Percentiles rank a stretch among this genome's conserved stretches.
phyloP scores from a whole-genome alignment of 1,140 invertebrate genomes.

The Lamellibrachia luymesi region DNA sequence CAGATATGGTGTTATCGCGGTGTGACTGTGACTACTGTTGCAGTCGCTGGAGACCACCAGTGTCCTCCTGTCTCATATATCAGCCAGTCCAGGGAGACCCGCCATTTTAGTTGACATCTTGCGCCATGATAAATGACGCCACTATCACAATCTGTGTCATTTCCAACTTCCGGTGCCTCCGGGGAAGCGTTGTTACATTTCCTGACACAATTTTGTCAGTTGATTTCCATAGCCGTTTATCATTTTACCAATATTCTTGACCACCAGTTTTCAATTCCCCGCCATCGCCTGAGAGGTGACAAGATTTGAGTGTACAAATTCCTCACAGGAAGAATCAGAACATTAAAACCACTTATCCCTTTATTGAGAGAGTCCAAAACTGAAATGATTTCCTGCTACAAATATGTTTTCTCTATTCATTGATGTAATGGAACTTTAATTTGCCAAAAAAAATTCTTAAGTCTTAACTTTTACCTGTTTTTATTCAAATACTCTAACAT shows the following conservation, averaged over 20 bases:
- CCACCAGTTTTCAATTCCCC: neutral
- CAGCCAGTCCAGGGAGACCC: neutral
- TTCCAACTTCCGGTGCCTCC: neutral
- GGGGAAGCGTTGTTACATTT: neutral
- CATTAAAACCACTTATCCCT: neutral
- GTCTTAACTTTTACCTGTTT: neutral
- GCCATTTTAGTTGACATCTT: constrained; percentile 1
- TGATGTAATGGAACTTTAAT: neutral
- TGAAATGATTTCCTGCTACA: neutral
- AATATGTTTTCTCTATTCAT: neutral
- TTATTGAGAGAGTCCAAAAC: neutral
- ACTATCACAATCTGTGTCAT: constrained; percentile 1
- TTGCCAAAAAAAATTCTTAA: neutral
- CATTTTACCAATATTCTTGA: neutral
- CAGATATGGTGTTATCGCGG: neutral
- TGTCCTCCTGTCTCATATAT: neutral
- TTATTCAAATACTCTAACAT: neutral
- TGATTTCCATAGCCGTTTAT: neutral
- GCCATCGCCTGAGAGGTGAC: neutral
- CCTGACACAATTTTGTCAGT: neutral
- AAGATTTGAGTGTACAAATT: neutral
- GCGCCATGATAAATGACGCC: neutral
- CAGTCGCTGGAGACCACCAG: neutral
- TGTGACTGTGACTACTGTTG: neutral
- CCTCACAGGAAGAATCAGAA: neutral